Conservation (phyloP, 23 tunicate genomes). For the Botrylloides violaceus region DNA sequence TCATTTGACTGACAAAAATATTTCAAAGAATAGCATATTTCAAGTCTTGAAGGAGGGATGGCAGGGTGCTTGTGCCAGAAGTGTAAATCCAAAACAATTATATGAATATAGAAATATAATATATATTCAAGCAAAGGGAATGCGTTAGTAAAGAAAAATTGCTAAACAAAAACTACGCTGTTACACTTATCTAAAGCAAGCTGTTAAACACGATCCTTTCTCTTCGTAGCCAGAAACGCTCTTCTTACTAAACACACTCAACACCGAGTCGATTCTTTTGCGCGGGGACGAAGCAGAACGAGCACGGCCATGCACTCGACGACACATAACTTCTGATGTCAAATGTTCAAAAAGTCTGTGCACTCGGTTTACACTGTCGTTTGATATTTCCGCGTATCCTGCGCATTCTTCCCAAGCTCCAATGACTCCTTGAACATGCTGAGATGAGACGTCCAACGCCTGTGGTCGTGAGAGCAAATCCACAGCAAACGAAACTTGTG, state of each 20-base stretch:
- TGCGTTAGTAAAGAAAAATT: no score
- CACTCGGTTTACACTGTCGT: constrained; percentile 31
- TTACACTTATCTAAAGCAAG: constrained; percentile 1
- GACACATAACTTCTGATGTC: constrained; percentile 1
- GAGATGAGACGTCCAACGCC: constrained; percentile 30
- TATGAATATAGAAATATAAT: no score
- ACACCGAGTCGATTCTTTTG: constrained; percentile 16
- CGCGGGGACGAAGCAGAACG: background rate
- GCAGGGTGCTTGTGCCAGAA: no score
- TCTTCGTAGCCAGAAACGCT: background rate
- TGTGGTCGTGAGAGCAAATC: background rate
- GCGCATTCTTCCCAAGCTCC: constrained; percentile 72
- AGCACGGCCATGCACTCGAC: background rate
- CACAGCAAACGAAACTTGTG: constrained; percentile 8
- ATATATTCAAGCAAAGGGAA: no score
- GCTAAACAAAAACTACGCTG: background rate
- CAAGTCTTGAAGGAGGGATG: no score
- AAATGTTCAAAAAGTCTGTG: constrained; percentile 53
- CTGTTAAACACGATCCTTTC: background rate
- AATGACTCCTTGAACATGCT: constrained; percentile 50
- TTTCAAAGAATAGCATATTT: no score
- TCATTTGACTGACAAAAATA: no score
- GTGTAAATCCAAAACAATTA: no score
- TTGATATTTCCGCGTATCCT: constrained; percentile 73
- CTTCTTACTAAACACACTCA: background rate